Conservation (phyloP, 1,140 invertebrate genomes). For the Geopemphigus sp. region DNA sequence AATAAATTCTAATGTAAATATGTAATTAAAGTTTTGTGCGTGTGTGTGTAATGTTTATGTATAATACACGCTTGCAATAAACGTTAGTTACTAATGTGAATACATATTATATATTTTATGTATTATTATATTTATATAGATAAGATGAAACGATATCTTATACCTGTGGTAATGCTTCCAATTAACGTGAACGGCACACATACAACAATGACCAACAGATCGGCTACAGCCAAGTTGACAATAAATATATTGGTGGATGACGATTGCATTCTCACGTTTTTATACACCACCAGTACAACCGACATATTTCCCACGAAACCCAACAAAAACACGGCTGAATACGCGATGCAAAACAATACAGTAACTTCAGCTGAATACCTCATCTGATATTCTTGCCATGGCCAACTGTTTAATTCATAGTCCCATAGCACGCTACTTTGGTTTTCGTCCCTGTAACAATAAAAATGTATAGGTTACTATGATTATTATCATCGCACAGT, state of each 20-base stretch:
- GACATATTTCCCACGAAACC: constrained; percentile 86
- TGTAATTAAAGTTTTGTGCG: no score
- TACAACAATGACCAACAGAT: constrained; percentile 61
- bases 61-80: no score
- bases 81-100: no score
- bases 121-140: no score
- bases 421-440: constrained; percentile 7
- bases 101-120: no score
- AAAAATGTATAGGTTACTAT: no score
- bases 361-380: constrained; percentile 75
- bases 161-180: constrained; percentile 89
- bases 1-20: no score
- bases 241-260: constrained; percentile 64
- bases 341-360: constrained; percentile 77
- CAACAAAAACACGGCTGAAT: constrained; percentile 78
- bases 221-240: constrained; percentile 62
- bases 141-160: no score
- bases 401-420: not conserved
- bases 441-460: not conserved
- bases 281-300: constrained; percentile 85
- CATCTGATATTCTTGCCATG: constrained; percentile 20
- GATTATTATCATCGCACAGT: no score
- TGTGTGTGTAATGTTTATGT: no score
- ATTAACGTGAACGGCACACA: constrained; percentile 66
- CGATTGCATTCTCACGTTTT: constrained; percentile 76